Base-by-base conservation (phyloP, 2,113 vertebrate species). In the Pygathrix nemaeus region DNA sequence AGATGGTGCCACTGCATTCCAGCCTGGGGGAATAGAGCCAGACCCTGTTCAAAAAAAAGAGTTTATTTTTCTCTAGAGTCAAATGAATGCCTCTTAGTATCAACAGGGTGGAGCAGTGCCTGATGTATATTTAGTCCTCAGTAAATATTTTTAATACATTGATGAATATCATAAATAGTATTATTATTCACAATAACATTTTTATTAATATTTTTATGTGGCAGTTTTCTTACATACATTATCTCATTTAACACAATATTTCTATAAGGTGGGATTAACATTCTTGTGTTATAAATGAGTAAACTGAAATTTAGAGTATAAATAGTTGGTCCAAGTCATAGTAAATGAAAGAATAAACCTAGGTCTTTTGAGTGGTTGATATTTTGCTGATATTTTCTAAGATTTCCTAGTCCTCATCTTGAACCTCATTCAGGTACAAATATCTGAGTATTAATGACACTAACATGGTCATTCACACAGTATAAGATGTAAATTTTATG, bases 371-470 rank as follows among this genome's bases (percentile, higher is more conserved):
- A 96, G 73, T 88, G 52, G 30, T 79, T 80, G 38, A 57, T 90
- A 32, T 94, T 83, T 94, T 84, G n/a, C 43, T 84, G 25, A 72
- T 92, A 25, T 94, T 94, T 95, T 88, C 40, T 57, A 72, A 88
- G 35, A 40, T 85, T 43, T 6, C 45, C 38, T 18, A 55, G 9
- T 55, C 21, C 55, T 43, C 35, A 35, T 80, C 35, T 48, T 84
- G 50, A 88, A 32, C 12, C 7, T 93, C 78, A 59, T 32, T 82
- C 78, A 45, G 38, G 38, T 23, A 30, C 59, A 88, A 76, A 76
- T 50, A 83, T 73, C 21, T 64, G 45, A 75, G 70, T 93, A 45
- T 43, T 83, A 80, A 88, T 12, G 50, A 72, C 16, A 50, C 84
- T 59, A 59, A 84, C 38, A 68, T 9, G 18, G 55, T 75, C 32